Conservation (phyloP, 2,113 vertebrate genomes). For the Myocastor coypus region DNA sequence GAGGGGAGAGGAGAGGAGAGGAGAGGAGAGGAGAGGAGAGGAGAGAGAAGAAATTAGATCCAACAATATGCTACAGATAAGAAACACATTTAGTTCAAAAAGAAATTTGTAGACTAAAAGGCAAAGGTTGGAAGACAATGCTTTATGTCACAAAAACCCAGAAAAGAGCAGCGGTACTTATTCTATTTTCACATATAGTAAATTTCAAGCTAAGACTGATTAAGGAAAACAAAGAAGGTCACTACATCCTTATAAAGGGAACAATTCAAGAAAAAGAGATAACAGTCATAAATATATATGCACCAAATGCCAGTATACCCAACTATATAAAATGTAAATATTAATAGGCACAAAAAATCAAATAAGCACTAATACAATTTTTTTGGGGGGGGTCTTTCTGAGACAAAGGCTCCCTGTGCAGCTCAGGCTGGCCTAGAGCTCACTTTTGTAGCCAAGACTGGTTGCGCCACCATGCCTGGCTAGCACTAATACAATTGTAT, state of each 20-base stretch:
- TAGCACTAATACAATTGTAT: background rate
- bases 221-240: background rate
- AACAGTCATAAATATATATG: background rate
- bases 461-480: no score
- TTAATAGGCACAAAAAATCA: background rate
- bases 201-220: background rate
- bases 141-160: background rate
- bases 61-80: background rate
- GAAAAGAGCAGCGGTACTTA: background rate
- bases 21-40: no score
- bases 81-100: background rate
- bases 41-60: background rate
- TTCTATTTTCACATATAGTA: background rate
- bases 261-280: background rate
- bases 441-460: no score
- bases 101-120: background rate
- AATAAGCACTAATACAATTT: no score
- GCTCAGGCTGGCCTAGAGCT: no score
- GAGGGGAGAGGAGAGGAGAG: no score
- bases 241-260: background rate
- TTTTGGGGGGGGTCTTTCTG: no score
- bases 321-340: background rate
- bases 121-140: background rate
- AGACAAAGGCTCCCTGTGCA: no score
- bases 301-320: background rate